phyloP scores from a whole-genome alignment of 2,113 vertebrate genomes.

The human region DNA sequence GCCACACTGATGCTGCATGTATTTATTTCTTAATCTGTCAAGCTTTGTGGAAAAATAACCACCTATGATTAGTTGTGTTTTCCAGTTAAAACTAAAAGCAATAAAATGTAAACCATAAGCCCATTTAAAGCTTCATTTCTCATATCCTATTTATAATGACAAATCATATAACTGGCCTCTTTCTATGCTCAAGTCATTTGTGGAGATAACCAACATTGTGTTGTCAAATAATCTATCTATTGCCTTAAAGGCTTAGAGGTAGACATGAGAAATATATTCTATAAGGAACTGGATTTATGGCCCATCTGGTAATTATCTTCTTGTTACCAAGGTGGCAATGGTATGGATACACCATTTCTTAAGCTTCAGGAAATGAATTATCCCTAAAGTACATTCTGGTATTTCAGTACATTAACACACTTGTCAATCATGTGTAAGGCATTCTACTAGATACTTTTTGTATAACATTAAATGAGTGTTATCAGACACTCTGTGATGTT shows the following conservation, averaged over 20 bases:
- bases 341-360: neutral
- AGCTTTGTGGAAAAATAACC: neutral
- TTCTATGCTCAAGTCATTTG: neutral
- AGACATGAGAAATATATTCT: neutral
- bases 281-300: neutral
- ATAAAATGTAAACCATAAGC: constrained; percentile 23
- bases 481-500: neutral
- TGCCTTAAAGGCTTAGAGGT: neutral
- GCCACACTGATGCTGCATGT: neutral
- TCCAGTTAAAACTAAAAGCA: constrained; percentile 44
- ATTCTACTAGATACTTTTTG: neutral
- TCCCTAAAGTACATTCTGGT: neutral
- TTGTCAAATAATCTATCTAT: neutral
- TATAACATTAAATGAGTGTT: neutral
- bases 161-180: neutral
- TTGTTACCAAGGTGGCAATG: neutral
- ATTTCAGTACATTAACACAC: neutral
- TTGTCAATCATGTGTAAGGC: neutral
- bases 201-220: neutral
- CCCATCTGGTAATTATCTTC: neutral
- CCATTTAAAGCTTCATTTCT: neutral
- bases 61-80: neutral
- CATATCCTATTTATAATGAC: neutral
- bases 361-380: neutral
- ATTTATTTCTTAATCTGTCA: constrained; percentile 17